phyloP scores from a whole-genome alignment of 2,113 vertebrate genomes.

The Myodes glareolus region DNA sequence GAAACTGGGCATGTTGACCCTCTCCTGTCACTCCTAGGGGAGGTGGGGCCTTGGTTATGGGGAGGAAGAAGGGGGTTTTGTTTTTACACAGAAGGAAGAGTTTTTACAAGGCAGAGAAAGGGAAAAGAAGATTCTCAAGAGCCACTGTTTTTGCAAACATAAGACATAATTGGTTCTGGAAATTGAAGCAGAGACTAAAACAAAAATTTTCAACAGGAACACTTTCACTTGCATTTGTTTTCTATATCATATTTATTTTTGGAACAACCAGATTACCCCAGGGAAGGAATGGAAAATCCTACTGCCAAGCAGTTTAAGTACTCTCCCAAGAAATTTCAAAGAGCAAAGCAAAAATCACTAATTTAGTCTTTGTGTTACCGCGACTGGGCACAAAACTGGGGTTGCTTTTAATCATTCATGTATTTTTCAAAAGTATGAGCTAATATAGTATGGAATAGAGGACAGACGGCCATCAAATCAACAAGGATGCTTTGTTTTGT shows the following conservation, averaged over 20 bases:
- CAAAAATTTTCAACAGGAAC: background rate
- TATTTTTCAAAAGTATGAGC: slow-evolving; percentile 23
- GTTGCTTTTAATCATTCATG: slow-evolving; percentile 12
- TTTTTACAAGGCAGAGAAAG: background rate
- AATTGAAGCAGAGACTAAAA: background rate
- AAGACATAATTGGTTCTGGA: background rate
- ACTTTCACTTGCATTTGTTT: slow-evolving; percentile 46
- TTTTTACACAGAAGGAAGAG: background rate
- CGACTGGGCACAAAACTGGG: slow-evolving; percentile 12
- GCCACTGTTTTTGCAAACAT: background rate
- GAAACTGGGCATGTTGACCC: background rate
- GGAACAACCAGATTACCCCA: slow-evolving; percentile 40
- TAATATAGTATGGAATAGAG: background rate
- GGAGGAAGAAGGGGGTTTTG: background rate
- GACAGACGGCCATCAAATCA: background rate
- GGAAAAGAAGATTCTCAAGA: slow-evolving; percentile 44
- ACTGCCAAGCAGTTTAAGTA: slow-evolving; percentile 47
- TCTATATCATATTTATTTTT: slow-evolving; percentile 38
- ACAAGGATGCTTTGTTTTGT: background rate
- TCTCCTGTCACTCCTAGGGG: background rate
- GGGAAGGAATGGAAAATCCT: slow-evolving; percentile 33
- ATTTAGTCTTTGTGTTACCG: slow-evolving; percentile 44
- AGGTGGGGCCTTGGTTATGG: background rate
- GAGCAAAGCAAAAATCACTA: slow-evolving; percentile 10
- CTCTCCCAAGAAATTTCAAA: slow-evolving; percentile 32